A percentile compares a stretch with the other conserved stretches of the same genome.
Evolutionary conservation across 1,140 invertebrate species (phyloP).

Genomic region (Drosophila lowei): DNA sequence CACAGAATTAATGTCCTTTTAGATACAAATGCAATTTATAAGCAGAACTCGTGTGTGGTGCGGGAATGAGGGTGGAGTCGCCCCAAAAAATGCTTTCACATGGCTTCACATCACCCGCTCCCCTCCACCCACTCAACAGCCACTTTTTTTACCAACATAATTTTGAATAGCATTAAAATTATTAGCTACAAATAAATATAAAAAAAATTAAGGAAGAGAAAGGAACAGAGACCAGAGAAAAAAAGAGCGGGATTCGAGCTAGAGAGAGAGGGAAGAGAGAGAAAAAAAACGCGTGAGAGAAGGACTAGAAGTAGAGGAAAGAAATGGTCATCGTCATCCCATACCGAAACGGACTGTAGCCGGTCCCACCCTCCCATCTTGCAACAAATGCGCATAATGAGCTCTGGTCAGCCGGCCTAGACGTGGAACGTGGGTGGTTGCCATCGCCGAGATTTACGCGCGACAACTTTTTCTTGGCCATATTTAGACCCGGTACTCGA

Average conservation of each 20-base stretch:
- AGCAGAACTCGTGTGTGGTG: slow-evolving; percentile 15
- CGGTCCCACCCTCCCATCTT: background rate
- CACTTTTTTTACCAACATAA: slow-evolving; percentile 68
- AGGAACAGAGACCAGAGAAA: background rate
- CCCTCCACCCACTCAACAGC: background rate
- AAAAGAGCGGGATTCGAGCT: slow-evolving; percentile 3
- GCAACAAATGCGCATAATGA: slow-evolving; percentile 83
- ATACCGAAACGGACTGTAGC: background rate
- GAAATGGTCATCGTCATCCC: slow-evolving; percentile 12
- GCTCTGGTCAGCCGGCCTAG: slow-evolving; percentile 64
- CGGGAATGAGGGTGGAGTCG: slow-evolving; percentile 22
- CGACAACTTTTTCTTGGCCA: slow-evolving; percentile 57
- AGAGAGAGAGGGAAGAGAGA: background rate
- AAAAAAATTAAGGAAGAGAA: slow-evolving; percentile 24
- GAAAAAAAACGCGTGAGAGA: slow-evolving; percentile 15
- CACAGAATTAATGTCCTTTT: slow-evolving; percentile 70
- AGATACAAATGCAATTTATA: slow-evolving; percentile 80
- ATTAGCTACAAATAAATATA: slow-evolving; percentile 75
- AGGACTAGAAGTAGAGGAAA: slow-evolving; percentile 22
- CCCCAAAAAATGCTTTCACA: slow-evolving; percentile 67
- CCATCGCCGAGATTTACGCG: slow-evolving; percentile 68
- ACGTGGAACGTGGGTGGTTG: slow-evolving; percentile 17
- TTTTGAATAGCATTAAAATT: slow-evolving; percentile 82
- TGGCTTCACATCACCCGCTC: slow-evolving; percentile 33
- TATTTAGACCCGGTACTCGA: background rate